Base-by-base conservation (phyloP, 2,888 invertebrate genomes). In the Argynnis bischoffii region DNA sequence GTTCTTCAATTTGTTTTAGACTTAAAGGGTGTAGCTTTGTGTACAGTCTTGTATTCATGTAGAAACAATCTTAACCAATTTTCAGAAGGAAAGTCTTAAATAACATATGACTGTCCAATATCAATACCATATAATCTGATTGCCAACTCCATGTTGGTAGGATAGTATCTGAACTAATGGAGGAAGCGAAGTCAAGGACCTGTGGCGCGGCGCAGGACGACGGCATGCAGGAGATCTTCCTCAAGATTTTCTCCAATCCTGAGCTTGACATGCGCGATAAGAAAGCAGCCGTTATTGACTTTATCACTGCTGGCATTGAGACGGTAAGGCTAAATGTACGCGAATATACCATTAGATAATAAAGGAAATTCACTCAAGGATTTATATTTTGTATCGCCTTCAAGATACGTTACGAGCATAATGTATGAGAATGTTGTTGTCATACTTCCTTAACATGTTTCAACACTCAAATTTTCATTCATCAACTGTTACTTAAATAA, bases 231-330 rank as follows among this genome's bases (percentile, higher is more conserved):
- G 95, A 95, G 77, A 95, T 97, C 60, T 96, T 97, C 80, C 93
- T 95, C 67, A 95, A 95, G 67, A 96, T 97, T 69, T 87, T 97
- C 56, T 94, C 94, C 53, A 95, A 96, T 56, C 94, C 95, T 41
- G 94, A 94, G 69, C 88, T 97, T 55, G 97, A 97, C 78, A 94
- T 95, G 78, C 92, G 95, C 61, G 97, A 98, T 80, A 97, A 97
- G 85, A 96, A 96, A 79, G 96, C 97, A 0, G 96, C 96, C 0
- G 95, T 97, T 64, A 96, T 97, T 55, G 97, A 98, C 87, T 97
- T 97, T 78, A 95, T 97, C 76, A 96, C 97, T 8, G 97, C 97
- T 48, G 97, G 97, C 57, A 97, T 97, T 80, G 96, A 97, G 84
- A 97, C 97, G 81, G 95, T 97, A 84, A 89, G 87, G 11, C 47